These are phyloP conservation scores for Crossaster papposus DNA, from an alignment of 53 echinoderm and acorn worm species.

Conservation along the genomic window DNA sequence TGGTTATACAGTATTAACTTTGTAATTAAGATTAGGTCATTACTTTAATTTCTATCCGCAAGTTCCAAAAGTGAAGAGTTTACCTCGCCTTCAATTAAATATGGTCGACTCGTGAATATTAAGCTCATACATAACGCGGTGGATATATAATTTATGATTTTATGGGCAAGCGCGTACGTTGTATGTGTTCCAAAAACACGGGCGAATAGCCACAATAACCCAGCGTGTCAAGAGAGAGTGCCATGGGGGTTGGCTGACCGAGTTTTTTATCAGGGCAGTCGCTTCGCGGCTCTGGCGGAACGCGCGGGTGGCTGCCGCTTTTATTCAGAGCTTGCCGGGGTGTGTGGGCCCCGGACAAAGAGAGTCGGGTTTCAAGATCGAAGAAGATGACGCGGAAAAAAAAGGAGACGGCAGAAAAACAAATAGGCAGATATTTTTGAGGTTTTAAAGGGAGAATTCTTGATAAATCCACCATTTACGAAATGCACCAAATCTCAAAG, in stretches of 20 bases:
- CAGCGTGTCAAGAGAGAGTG: slow-evolving; percentile 28
- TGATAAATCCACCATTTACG: background rate
- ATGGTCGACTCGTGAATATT: too few relatives aligned
- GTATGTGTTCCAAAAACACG: background rate
- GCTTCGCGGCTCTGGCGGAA: background rate
- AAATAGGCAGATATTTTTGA: background rate
- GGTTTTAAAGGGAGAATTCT: background rate
- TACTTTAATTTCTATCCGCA: too few relatives aligned
- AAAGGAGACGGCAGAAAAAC: too few relatives aligned
- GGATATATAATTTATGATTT: background rate
- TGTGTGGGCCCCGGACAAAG: slow-evolving; percentile 10
- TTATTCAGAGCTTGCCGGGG: background rate
- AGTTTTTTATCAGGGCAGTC: slow-evolving; percentile 21
- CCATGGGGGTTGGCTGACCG: slow-evolving; percentile 48
- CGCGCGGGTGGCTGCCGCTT: too few relatives aligned
- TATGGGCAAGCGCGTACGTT: background rate
- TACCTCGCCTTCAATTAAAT: too few relatives aligned
- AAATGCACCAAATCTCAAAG: too few relatives aligned
- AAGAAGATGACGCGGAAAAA: background rate
- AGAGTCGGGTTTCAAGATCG: slow-evolving; percentile 21
- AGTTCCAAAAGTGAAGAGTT: too few relatives aligned
- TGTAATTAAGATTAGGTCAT: too few relatives aligned
- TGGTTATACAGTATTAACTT: too few relatives aligned
- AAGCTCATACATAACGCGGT: background rate
- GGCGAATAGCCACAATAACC: slow-evolving; percentile 8